phyloP scores from a whole-genome alignment of 2,113 vertebrate genomes.

The Gavia stellata region DNA sequence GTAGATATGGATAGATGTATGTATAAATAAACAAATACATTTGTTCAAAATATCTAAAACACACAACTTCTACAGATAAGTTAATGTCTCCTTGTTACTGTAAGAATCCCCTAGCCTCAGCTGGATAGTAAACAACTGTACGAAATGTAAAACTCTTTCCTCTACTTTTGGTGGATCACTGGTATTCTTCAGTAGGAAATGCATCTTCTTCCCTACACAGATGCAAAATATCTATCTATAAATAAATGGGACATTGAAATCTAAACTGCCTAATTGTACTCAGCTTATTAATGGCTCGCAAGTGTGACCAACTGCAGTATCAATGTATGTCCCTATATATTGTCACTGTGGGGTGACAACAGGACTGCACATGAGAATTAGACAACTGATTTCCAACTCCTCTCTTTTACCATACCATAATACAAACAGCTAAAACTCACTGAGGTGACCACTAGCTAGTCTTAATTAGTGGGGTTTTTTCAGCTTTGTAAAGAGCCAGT shows the following conservation, averaged over 20 bases:
- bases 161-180: background rate
- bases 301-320: background rate
- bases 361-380: background rate
- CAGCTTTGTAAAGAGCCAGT: background rate
- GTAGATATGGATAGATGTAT: background rate
- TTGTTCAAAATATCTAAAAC: background rate
- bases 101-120: background rate
- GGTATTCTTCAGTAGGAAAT: background rate
- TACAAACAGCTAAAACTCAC: background rate
- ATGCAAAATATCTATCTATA: background rate
- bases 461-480: background rate
- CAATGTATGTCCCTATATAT: background rate
- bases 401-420: background rate
- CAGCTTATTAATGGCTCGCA: background rate
- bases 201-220: background rate
- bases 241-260: background rate
- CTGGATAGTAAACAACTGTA: background rate
- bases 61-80: background rate
- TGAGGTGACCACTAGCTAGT: background rate
- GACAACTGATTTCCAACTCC: background rate
- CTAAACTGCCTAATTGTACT: background rate
- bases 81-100: background rate
- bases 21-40: background rate
- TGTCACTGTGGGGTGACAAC: background rate
- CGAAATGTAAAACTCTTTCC: background rate